Evolutionary conservation across 2,888 invertebrate species (phyloP), one percentile per base, ranked within the genome.

Genomic region (Pogonocherus hispidulus): DNA sequence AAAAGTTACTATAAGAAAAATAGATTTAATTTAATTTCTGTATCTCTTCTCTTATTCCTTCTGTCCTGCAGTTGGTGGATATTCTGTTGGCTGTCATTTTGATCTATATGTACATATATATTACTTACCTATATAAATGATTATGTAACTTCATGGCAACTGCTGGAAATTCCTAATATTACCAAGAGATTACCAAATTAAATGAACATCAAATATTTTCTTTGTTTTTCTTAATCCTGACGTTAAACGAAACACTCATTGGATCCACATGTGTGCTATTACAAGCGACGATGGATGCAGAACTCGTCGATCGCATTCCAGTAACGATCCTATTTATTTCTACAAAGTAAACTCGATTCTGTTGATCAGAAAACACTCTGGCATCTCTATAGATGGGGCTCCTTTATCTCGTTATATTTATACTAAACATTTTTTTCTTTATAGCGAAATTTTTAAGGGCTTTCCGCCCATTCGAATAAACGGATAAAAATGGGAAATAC

Each of bases 401-500:
- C 14, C 14, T n/a, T 41, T 41, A 41, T n/a, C 41, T 41, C 41
- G 14, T 16, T 41, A 41, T 41, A 41, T 41, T 41, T 41, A 41
- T 16, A 41, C 41, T 14, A 14, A 41, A 41, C 2, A 41, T n/a
- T 41, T 41, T 14, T 41, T 41, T 16, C 41, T 14, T 3, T 3
- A n/a, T 41, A 41, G 14, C n/a, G 16, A 41, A 41, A 41, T 41
- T n/a, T 41, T 41, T 41, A 41, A 41, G n/a, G 41, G 41, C 3
- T 3, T 14, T 6, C 41, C 41, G n/a, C 16, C 41, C 2, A 9
- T 41, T 14, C 14, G 14, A 23, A 46, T 44, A 44, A 59, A 20
- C 47, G 19, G 6, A 19, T 16, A 47, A 59, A 59, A 22, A 59
- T 19, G 18, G 18, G 35, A 6, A 54, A 54, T 59, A 47, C 23